phyloP scores from a whole-genome alignment of 2,113 vertebrate genomes.

The Microcebus tavaratra region DNA sequence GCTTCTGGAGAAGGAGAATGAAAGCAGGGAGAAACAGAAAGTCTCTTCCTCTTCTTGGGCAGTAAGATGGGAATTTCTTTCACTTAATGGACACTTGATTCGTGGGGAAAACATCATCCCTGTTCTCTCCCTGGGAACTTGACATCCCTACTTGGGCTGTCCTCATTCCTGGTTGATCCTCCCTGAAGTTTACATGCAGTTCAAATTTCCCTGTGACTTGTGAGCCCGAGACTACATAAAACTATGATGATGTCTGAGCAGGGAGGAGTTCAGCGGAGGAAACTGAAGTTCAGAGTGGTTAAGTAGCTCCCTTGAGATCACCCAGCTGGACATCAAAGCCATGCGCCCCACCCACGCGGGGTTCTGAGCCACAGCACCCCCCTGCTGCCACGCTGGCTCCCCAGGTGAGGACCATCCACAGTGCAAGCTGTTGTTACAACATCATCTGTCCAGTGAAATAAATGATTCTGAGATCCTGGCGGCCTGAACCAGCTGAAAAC shows the following conservation, averaged over 20 bases:
- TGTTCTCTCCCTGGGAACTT: accelerated
- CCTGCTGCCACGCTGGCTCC: not conserved
- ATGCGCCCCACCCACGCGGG: too few species aligned
- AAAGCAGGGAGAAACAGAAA: not conserved
- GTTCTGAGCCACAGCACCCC: not conserved
- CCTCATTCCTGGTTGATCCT: not conserved
- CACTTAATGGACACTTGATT: not conserved
- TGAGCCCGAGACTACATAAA: not conserved
- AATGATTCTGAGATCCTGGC: slow-evolving; percentile 20
- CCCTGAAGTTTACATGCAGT: not conserved
- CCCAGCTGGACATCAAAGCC: not conserved
- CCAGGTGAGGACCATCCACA: not conserved
- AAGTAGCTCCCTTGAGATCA: not conserved
- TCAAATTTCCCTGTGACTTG: not conserved
- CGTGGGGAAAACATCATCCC: not conserved
- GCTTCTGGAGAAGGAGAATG: not conserved
- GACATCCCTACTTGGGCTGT: not conserved
- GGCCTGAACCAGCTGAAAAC: slow-evolving; percentile 45
- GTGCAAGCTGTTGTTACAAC: not conserved
- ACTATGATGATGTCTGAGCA: not conserved
- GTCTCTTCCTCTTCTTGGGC: not conserved
- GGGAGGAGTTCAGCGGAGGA: not conserved
- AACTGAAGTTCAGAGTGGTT: not conserved
- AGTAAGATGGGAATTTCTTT: not conserved
- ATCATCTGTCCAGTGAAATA: slow-evolving; percentile 51